Conservation (phyloP, 2,888 invertebrate species). For the Callimorpha dominula region DNA sequence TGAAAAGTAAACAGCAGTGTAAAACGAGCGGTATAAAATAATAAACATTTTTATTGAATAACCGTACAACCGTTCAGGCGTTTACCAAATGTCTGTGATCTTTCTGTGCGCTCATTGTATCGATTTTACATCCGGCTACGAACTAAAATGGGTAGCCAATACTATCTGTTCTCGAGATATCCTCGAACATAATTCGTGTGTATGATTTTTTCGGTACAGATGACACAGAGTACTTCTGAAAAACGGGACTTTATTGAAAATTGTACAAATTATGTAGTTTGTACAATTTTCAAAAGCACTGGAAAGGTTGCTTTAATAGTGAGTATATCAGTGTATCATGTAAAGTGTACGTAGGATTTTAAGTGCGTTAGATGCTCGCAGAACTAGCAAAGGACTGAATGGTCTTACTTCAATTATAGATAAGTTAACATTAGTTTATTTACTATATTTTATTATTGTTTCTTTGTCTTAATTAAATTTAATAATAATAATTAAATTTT, state of each 20-base stretch:
- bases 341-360: background rate
- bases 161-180: constrained; percentile 52
- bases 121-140: constrained; percentile 79
- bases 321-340: background rate
- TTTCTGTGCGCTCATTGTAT: constrained; percentile 77
- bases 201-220: background rate
- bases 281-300: background rate
- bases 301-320: background rate
- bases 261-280: background rate
- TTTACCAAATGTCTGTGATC: constrained; percentile 71
- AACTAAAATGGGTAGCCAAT: constrained; percentile 70
- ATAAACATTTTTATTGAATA: constrained; percentile 62
- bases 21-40: constrained; percentile 45
- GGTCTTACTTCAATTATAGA: background rate
- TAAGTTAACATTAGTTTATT: background rate
- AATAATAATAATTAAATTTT: no score
- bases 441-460: background rate
- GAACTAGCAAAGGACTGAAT: background rate
- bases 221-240: background rate
- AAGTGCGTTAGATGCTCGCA: background rate
- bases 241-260: background rate
- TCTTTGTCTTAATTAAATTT: no score
- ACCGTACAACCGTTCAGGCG: constrained; percentile 31
- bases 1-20: constrained; percentile 36
- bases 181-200: constrained; percentile 38